phyloP scores from a whole-genome alignment of 1,140 invertebrate genomes.

The Marisa cornuarietis region DNA sequence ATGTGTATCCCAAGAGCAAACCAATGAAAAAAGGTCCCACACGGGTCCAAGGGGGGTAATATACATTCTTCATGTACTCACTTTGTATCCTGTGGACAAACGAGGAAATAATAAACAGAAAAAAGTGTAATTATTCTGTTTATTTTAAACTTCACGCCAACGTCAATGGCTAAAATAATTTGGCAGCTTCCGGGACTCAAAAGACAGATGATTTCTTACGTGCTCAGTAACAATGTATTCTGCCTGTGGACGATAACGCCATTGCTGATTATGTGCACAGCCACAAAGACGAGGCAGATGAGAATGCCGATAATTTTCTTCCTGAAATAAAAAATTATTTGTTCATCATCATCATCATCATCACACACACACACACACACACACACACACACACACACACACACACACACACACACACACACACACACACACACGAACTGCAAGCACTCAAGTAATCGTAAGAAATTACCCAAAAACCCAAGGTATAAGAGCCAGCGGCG shows the following conservation, averaged over 20 bases:
- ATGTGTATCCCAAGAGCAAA: slow-evolving; percentile 7
- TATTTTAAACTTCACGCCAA: too few species aligned
- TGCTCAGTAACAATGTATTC: not conserved
- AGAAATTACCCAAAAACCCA: slow-evolving; percentile 38
- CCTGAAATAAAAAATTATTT: not conserved
- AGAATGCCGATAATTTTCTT: not conserved
- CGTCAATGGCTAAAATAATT: too few species aligned
- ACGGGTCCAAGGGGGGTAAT: slow-evolving; percentile 5
- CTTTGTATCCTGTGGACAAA: not conserved
- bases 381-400: too few species aligned
- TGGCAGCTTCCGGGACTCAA: too few species aligned
- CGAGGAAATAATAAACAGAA: too few species aligned
- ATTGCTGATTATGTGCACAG: not conserved
- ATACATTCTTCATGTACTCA: slow-evolving; percentile 7
- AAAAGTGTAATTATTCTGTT: too few species aligned
- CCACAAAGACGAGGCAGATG: not conserved
- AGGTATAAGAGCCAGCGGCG: slow-evolving; percentile 70
- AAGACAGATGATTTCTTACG: not conserved
- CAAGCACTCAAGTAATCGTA: too few species aligned
- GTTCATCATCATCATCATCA: too few species aligned
- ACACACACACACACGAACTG: too few species aligned
- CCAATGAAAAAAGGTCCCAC: slow-evolving; percentile 9
- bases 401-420: too few species aligned
- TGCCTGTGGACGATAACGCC: not conserved
- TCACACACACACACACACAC: too few species aligned